These are phyloP conservation scores for Platorchestia sp. DNA, from an alignment of 1,140 invertebrate genomes.

Conservation along the genomic window DNA sequence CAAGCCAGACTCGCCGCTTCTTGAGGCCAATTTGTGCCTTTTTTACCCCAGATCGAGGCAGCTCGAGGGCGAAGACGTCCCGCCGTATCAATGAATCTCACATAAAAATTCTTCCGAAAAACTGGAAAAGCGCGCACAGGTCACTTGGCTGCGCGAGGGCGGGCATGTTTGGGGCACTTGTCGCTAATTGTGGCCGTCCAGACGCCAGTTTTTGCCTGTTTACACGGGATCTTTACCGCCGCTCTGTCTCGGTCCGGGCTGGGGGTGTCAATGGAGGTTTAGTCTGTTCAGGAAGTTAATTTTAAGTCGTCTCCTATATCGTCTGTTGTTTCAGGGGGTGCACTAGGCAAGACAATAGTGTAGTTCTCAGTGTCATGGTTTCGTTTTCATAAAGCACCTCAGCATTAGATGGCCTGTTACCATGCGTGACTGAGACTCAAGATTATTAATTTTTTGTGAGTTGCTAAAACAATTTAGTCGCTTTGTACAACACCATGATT, in stretches of 20 bases:
- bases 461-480: not conserved
- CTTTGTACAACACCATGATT: no score
- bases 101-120: slow-evolving; percentile 53
- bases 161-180: slow-evolving; percentile 5
- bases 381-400: no score
- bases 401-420: no score
- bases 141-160: not conserved
- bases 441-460: no score
- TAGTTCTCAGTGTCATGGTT: no score
- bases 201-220: slow-evolving; percentile 8
- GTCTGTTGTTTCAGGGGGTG: no score
- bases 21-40: not conserved
- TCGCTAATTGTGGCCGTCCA: not conserved
- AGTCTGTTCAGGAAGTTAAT: no score
- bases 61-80: slow-evolving; percentile 15
- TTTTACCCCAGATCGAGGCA: not conserved
- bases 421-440: no score
- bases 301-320: no score
- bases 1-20: not conserved
- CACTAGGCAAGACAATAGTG: no score
- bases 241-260: not conserved
- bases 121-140: slow-evolving; percentile 24
- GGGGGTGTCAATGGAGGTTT: no score
- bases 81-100: slow-evolving; percentile 34
- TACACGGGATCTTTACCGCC: not conserved